Evolutionary conservation across 2,797 vertebrate species (phyloP), one percentile per base, ranked within the genome.

Genomic region (Chelonia mydas): DNA sequence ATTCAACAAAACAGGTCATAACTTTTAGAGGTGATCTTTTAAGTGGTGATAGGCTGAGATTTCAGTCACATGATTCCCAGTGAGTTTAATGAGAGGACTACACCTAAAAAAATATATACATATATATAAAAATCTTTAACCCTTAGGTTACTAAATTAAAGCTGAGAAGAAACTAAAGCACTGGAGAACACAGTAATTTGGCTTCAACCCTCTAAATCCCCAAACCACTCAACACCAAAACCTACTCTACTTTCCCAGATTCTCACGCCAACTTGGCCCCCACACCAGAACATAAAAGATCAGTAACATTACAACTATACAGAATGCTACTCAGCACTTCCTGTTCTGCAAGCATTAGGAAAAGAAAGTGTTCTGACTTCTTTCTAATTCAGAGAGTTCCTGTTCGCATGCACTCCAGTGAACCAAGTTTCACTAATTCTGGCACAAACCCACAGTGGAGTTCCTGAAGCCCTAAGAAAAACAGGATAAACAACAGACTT

Each of bases 351-450:
- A 80, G 87, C 45, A 80, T 31, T 50, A 91, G 81, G 84, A 89
- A 81, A 91, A 89, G 31, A 81, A 93, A 95, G 81, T 31, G n/a
- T 68, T 93, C 41, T 25, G 84, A 83, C 74, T 87, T 87, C 54
- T 0, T 87, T 83, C 51, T 83, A 87, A 83, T 5, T 28, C 74
- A 74, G 45, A 41, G 51, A 81, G 86, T 86, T 95, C 86, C 90
- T 84, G 79, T 81, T 91, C 76, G 83, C 33, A 5, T 80, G 81
- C 68, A 72, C 77, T 93, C 83, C 94, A 85, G 77, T 11, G 37
- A 96, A 92, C n/a, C n/a, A 76, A 84, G 89, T 65, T 82, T 53
- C 92, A 91, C 84, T 86, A 45, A 96, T 84, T 97, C 77, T 97
- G 94, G 95, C 89, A 96, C 55, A 41, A 86, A 89, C 9, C 84